A percentile compares a stretch with the other conserved stretches of the same genome.
Conservation (phyloP, 2,797 vertebrate species). For the Micromesistius poutassou region DNA sequence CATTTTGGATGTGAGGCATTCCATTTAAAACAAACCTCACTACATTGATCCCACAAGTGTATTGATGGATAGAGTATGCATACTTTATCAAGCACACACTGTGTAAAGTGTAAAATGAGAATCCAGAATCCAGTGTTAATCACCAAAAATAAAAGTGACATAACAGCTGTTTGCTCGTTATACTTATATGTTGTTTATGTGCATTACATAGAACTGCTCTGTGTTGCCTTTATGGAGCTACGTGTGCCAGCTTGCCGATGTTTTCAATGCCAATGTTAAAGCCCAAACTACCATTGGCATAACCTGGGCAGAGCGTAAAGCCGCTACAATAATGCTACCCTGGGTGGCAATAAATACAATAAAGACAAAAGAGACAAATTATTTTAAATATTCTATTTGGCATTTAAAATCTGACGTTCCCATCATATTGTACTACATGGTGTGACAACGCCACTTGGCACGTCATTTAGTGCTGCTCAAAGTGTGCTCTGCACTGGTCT, state of each 20-base stretch:
- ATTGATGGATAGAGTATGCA: constrained; percentile 17
- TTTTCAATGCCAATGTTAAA: not conserved
- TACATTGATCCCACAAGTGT: not conserved
- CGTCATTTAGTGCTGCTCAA: not conserved
- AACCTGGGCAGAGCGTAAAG: not conserved
- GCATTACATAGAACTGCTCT: not conserved
- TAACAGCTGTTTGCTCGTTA: not conserved
- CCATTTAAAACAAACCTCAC: constrained; percentile 14
- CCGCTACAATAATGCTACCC: not conserved
- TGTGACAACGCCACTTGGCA: not conserved
- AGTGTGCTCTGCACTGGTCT: too few species aligned
- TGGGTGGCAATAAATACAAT: not conserved
- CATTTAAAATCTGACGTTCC: not conserved
- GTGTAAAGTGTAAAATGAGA: not conserved
- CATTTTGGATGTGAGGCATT: constrained; percentile 36
- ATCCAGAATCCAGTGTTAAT: not conserved
- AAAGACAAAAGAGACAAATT: not conserved
- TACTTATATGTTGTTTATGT: not conserved
- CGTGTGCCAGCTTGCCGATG: not conserved
- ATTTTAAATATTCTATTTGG: not conserved
- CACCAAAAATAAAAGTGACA: not conserved
- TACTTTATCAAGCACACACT: too few species aligned
- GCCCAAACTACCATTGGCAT: not conserved
- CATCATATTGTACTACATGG: not conserved
- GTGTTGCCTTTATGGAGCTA: not conserved